A percentile compares a stretch with the other conserved stretches of the same genome.
phyloP scores from a whole-genome alignment of 2,113 vertebrate species.

The Ploceus nigricollis region DNA sequence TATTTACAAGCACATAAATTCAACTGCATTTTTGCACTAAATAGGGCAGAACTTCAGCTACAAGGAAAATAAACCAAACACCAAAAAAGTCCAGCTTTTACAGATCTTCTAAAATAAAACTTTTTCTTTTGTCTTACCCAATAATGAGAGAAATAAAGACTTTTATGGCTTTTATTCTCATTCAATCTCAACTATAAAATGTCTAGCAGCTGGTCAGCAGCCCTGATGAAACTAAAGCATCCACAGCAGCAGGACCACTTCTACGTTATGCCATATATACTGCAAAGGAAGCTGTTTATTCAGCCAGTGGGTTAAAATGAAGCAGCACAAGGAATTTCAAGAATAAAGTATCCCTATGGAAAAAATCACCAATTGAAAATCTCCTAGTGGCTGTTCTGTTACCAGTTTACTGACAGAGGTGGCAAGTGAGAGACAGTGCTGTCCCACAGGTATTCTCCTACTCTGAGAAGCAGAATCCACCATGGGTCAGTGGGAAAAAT shows the following conservation, averaged over 20 bases:
- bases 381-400: background rate
- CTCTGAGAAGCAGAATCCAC: background rate
- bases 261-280: background rate
- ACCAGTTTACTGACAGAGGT: background rate
- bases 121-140: background rate
- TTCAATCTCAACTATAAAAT: background rate
- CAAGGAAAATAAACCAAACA: background rate
- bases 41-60: background rate
- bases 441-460: background rate
- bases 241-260: background rate
- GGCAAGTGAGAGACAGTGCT: background rate
- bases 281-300: background rate
- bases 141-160: background rate
- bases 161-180: background rate
- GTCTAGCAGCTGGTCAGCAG: background rate
- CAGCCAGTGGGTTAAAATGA: background rate
- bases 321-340: background rate
- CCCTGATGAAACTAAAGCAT: background rate
- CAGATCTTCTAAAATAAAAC: background rate
- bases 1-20: background rate
- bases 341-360: rapidly evolving
- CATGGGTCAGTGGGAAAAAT: background rate
- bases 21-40: background rate
- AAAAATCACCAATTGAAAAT: background rate
- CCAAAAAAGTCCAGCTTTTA: background rate